Conservation (phyloP, 1,140 invertebrate species). For the Heliconius eleuchia region DNA sequence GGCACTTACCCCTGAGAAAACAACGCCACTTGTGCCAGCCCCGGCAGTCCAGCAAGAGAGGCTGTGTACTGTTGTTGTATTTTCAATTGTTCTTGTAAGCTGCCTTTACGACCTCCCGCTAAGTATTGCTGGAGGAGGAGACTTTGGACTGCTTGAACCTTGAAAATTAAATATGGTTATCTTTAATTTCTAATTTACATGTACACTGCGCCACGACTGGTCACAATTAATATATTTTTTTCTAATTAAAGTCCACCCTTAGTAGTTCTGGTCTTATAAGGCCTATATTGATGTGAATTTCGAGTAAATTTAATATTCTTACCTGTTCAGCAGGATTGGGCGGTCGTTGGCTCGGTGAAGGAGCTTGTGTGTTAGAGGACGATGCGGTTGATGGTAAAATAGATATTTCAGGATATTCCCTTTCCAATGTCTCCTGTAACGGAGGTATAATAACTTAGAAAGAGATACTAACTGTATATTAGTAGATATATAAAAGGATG, state of each 20-base stretch:
- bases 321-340: slow-evolving; percentile 76
- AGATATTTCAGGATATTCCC: slow-evolving; percentile 80
- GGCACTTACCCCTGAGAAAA: slow-evolving; percentile 73
- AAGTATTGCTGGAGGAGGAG: slow-evolving; percentile 78
- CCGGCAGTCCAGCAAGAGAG: slow-evolving; percentile 68
- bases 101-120: slow-evolving; percentile 68
- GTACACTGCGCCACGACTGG: too few species aligned
- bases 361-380: slow-evolving; percentile 61
- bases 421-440: slow-evolving; percentile 78
- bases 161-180: background rate
- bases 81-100: slow-evolving; percentile 76
- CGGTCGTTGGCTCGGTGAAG: slow-evolving; percentile 66
- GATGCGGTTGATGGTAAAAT: slow-evolving; percentile 79
- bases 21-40: slow-evolving; percentile 73
- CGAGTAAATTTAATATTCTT: slow-evolving; percentile 16
- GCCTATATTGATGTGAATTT: too few species aligned
- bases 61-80: slow-evolving; percentile 77
- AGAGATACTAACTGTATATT: slow-evolving; percentile 4
- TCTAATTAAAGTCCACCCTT: too few species aligned
- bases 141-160: slow-evolving; percentile 80
- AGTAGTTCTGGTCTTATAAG: too few species aligned
- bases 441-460: slow-evolving; percentile 17
- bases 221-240: too few species aligned
- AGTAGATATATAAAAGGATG: background rate
- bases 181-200: too few species aligned